A percentile compares a stretch with the other conserved stretches of the same genome.
phyloP scores from a whole-genome alignment of 2,113 vertebrate species.

The Theristicus caerulescens region DNA sequence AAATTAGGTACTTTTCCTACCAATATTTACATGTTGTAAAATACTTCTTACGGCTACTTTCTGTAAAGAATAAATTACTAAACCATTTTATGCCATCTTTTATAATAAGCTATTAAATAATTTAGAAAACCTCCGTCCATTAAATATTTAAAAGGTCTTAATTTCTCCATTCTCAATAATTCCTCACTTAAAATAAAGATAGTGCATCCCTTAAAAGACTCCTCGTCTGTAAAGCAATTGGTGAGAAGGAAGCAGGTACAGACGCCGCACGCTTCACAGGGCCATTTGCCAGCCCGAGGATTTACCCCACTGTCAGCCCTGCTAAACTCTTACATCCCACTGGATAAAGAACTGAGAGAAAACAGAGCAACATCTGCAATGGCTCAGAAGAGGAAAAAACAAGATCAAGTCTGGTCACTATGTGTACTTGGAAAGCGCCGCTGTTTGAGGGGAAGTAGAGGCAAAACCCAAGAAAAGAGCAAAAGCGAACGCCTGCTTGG shows the following conservation, averaged over 20 bases:
- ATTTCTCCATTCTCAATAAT: conserved; percentile 41
- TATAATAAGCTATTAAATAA: conserved; percentile 65
- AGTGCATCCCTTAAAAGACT: neutral
- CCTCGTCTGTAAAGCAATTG: neutral
- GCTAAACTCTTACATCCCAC: neutral
- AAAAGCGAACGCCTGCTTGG: neutral
- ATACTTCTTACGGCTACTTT: conserved; percentile 36
- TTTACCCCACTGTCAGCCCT: neutral
- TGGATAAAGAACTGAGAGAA: neutral
- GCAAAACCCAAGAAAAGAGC: neutral
- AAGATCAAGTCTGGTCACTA: neutral
- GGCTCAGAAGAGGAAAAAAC: neutral
- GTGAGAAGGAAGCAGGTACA: neutral
- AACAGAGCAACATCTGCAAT: neutral
- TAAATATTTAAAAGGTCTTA: conserved; percentile 65
- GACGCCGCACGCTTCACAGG: neutral
- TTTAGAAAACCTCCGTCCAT: conserved; percentile 30
- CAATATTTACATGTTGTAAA: conserved; percentile 44
- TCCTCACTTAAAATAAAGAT: neutral
- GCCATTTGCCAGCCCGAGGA: neutral
- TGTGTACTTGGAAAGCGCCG: neutral
- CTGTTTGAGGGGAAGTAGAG: neutral
- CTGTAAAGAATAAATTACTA: conserved; percentile 53
- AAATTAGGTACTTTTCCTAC: conserved; percentile 19
- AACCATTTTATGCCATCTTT: conserved; percentile 36